These are phyloP conservation scores for Abscondita cerata DNA, from an alignment of 2,888 invertebrate genomes.

Conservation along the genomic window DNA sequence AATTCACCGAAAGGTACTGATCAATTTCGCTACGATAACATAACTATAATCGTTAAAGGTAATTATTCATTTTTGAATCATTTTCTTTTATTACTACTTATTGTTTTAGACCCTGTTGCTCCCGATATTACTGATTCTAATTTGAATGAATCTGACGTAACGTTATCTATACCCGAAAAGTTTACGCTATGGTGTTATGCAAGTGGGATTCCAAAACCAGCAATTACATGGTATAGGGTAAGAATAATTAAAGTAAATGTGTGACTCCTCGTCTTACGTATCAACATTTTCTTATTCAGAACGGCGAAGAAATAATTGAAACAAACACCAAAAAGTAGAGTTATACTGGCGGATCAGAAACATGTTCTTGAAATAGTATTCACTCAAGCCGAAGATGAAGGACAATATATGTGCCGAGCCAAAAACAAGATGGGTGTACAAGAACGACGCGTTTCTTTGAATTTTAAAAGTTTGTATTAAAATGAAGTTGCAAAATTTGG, in stretches of 20 bases:
- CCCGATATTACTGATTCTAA: slow-evolving; percentile 60
- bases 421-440: slow-evolving; percentile 62
- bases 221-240: slow-evolving; percentile 76
- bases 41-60: slow-evolving; percentile 37
- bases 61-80: slow-evolving; percentile 18
- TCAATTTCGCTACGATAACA: slow-evolving; percentile 1
- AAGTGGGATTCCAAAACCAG: slow-evolving; percentile 69
- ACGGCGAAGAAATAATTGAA: slow-evolving; percentile 39
- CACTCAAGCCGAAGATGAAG: slow-evolving; percentile 65
- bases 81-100: slow-evolving; percentile 25
- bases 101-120: slow-evolving; percentile 56
- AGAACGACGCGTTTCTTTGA: slow-evolving; percentile 55
- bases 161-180: slow-evolving; percentile 51
- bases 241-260: too few species aligned
- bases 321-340: slow-evolving; percentile 42
- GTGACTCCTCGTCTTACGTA: too few species aligned
- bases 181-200: slow-evolving; percentile 63
- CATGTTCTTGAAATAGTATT: slow-evolving; percentile 34
- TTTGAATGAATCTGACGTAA: slow-evolving; percentile 56
- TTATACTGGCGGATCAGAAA: slow-evolving; percentile 25
- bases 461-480: slow-evolving; percentile 61
- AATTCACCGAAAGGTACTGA: not conserved
- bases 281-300: slow-evolving; percentile 12
- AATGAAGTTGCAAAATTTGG: not conserved
- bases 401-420: slow-evolving; percentile 65